These are phyloP conservation scores for Python bivittatus DNA, from an alignment of 2,113 vertebrate species.

Conservation along the genomic window DNA sequence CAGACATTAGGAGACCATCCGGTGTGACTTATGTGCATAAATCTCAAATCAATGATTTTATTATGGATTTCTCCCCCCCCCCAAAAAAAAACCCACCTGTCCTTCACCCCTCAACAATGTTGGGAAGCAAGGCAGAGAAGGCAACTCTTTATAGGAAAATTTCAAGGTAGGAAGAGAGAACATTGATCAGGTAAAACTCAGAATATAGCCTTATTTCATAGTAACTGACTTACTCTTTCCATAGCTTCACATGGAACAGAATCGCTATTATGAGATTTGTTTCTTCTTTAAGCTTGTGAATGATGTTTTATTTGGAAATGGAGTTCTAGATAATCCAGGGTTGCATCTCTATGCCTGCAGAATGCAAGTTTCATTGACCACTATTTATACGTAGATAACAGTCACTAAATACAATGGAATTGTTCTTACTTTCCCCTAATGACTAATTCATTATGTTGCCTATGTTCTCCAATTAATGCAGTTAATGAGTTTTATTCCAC, in stretches of 20 bases:
- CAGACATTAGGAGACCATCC: background rate
- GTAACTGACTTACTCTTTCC: too few relatives aligned
- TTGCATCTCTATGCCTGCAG: too few relatives aligned
- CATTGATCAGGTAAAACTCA: too few relatives aligned
- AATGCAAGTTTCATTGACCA: background rate
- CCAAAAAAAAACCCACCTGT: too few relatives aligned
- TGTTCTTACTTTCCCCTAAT: background rate
- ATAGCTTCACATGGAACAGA: background rate
- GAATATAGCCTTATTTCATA: too few relatives aligned
- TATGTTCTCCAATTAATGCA: constrained; percentile 27
- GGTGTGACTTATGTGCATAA: background rate
- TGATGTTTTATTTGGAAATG: background rate
- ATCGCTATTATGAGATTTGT: background rate
- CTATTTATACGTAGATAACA: background rate
- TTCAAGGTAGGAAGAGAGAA: too few relatives aligned
- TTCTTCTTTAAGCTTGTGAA: background rate
- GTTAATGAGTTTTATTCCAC: background rate
- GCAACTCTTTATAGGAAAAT: too few relatives aligned
- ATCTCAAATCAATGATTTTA: too few relatives aligned
- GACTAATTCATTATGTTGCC: background rate
- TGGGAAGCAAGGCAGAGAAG: too few relatives aligned
- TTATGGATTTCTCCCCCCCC: too few relatives aligned
- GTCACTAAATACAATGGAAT: constrained; percentile 8
- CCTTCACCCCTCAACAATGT: too few relatives aligned
- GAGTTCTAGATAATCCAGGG: background rate